Evolutionary conservation across 2,888 invertebrate genomes (phyloP).

Genomic region (Acholoe squamosa): DNA sequence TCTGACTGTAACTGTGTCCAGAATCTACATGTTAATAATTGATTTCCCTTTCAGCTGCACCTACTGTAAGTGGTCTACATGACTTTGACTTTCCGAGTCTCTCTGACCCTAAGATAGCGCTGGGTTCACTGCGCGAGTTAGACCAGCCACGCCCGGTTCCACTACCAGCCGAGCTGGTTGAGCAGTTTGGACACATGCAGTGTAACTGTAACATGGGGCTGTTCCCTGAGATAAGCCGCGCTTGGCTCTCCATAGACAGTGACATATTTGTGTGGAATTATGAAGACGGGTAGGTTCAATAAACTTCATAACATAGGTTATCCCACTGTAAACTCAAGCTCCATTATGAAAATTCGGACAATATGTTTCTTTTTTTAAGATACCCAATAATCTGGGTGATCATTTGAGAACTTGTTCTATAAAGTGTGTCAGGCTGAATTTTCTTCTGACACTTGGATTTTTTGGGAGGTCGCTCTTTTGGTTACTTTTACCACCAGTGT

Average conservation of each 20-base stretch:
- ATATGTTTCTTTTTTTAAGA: too few relatives aligned
- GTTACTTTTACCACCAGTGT: too few relatives aligned
- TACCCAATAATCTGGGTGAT: too few relatives aligned
- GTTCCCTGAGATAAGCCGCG: conserved; percentile 96
- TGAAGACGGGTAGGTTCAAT: conserved; percentile 89
- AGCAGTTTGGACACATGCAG: conserved; percentile 97
- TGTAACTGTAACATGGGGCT: conserved; percentile 98
- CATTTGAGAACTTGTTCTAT: too few relatives aligned
- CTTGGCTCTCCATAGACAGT: conserved; percentile 98
- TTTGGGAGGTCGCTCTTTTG: too few relatives aligned
- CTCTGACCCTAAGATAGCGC: conserved; percentile 88
- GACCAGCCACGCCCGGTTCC: conserved; percentile 89
- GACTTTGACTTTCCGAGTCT: conserved; percentile 94
- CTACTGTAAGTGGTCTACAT: conserved; percentile 94
- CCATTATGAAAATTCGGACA: too few relatives aligned
- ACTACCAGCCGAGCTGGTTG: conserved; percentile 95
- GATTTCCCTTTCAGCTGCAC: conserved; percentile 84
- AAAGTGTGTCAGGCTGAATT: too few relatives aligned
- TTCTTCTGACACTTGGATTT: too few relatives aligned
- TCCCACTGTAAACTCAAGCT: too few relatives aligned
- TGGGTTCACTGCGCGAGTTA: conserved; percentile 88
- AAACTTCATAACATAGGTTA: too few relatives aligned
- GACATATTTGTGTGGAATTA: conserved; percentile 99
- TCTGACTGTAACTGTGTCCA: too few relatives aligned
- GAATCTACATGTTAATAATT: too few relatives aligned